A percentile compares a stretch with the other conserved stretches of the same genome.
These are phyloP conservation scores for Aphelenchoides bicaudatus DNA, from an alignment of 2,888 invertebrate species.

Conservation along the genomic window DNA sequence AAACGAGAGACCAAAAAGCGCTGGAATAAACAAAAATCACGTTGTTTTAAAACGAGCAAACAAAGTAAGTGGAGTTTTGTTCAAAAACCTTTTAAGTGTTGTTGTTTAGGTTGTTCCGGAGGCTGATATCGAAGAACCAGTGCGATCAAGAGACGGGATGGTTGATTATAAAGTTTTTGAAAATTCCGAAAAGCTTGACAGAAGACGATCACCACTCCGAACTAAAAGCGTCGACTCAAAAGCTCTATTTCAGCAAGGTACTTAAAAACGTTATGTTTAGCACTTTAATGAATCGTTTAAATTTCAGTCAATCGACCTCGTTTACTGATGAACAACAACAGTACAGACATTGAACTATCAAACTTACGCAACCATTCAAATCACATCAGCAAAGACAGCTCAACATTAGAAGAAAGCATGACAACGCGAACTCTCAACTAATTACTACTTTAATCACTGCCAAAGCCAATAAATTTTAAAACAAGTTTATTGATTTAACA, in stretches of 20 bases:
- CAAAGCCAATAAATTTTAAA: too few relatives aligned
- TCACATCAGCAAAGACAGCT: neutral
- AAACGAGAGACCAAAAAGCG: slow-evolving; percentile 11
- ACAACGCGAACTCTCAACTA: neutral
- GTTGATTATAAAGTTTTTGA: slow-evolving; percentile 4
- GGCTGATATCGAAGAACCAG: neutral
- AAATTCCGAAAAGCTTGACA: too few relatives aligned
- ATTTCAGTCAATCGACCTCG: slow-evolving; percentile 15
- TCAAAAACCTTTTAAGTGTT: neutral
- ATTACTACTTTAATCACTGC: neutral
- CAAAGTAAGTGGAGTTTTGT: neutral
- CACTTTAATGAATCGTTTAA: neutral
- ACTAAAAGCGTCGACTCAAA: slow-evolving; percentile 1
- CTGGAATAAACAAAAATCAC: neutral
- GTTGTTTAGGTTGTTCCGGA: neutral
- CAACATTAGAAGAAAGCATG: slow-evolving; percentile 12
- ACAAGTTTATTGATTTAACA: too few relatives aligned
- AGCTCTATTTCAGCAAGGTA: slow-evolving; percentile 9
- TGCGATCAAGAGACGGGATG: neutral
- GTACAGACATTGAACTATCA: neutral
- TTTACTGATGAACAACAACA: slow-evolving; percentile 7
- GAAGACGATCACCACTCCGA: slow-evolving; percentile 3
- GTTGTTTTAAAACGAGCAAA: slow-evolving; percentile 16
- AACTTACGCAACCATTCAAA: neutral
- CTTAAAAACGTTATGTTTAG: neutral